Evolutionary conservation across 2,113 vertebrate genomes (phyloP), one percentile per base, ranked within the genome.

Genomic region (Scalopus aquaticus): DNA sequence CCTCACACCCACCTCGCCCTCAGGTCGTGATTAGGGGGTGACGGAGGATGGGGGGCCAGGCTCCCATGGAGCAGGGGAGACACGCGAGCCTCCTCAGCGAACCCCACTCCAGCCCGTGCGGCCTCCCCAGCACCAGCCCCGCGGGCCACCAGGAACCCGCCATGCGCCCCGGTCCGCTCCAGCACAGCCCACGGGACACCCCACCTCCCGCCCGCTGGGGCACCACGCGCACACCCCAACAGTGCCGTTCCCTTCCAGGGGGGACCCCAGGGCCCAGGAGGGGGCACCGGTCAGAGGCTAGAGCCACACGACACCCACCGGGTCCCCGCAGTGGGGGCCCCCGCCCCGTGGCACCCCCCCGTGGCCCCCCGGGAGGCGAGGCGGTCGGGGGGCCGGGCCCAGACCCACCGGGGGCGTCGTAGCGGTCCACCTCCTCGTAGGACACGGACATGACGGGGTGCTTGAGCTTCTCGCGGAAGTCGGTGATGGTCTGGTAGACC

Each of bases 401-500:
- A 54, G 51, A 2, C 98, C 94, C 96, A 99, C 99, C 99, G 73
- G 99, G 99, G 2, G 99, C 98, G 2, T 99, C 98, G 0, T 99
- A 99, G n/a, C 96, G 97, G 46, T 99, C 98, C 28, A 99, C 99
- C 93, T 99, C 99, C 96, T 99, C 99, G 96, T 99, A 99, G 39
- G 98, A 99, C 96, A 99, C 99, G 0, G 99, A 99, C 99, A 99
- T 99, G 83, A 99, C 99, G 0, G 99, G 99, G 94, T 99, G 99
- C 95, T 98, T 99, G 86, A 99, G 98, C 91, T 99, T 99, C 91
- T 99, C 98, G 76, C 99, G 96, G 93, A 99, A 99, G 98, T 99
- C 99, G 0, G 98, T 98, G 98, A 99, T 99, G 91, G 99, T 99
- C 98, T 99, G 99, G 97, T 99, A 99, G 96, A 99, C 99, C 96